Evolutionary conservation across 2,888 invertebrate genomes (phyloP).

Genomic region (Coenonympha glycerion): DNA sequence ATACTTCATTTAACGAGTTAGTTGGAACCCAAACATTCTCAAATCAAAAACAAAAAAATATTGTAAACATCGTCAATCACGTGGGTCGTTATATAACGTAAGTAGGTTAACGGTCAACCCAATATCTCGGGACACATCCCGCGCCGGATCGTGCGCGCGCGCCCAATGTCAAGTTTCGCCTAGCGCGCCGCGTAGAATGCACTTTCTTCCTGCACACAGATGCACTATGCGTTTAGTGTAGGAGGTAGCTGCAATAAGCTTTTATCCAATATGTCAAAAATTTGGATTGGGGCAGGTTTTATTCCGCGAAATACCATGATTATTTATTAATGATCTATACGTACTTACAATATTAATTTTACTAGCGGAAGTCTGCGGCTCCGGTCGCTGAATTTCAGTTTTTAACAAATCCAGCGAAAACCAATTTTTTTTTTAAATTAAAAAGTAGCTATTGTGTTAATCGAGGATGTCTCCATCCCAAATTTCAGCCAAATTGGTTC

Average conservation of each 20-base stretch:
- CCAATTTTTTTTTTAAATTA: too few species aligned
- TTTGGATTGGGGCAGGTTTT: too few species aligned
- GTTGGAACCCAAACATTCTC: neutral
- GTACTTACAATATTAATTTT: too few species aligned
- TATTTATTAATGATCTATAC: too few species aligned
- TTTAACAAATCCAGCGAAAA: too few species aligned
- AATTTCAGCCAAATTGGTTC: too few species aligned
- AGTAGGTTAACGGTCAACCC: slow-evolving; percentile 18
- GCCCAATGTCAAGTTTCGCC: slow-evolving; percentile 62
- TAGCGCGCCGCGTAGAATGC: slow-evolving; percentile 65
- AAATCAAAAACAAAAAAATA: neutral
- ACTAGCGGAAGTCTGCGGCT: too few species aligned
- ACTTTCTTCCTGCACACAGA: slow-evolving; percentile 64
- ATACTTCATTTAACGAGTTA: neutral
- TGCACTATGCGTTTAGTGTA: neutral
- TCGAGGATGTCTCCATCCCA: too few species aligned
- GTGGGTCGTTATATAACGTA: slow-evolving; percentile 16
- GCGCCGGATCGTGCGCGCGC: slow-evolving; percentile 12
- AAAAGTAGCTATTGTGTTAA: too few species aligned
- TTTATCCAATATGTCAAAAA: too few species aligned
- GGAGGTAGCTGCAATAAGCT: neutral
- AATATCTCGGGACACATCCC: slow-evolving; percentile 36
- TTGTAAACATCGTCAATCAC: slow-evolving; percentile 2
- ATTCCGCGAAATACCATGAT: too few species aligned
- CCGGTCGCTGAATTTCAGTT: too few species aligned